A percentile compares a stretch with the other conserved stretches of the same genome.
Conservation (phyloP, 1,140 invertebrate species). For the Drosophila auraria region DNA sequence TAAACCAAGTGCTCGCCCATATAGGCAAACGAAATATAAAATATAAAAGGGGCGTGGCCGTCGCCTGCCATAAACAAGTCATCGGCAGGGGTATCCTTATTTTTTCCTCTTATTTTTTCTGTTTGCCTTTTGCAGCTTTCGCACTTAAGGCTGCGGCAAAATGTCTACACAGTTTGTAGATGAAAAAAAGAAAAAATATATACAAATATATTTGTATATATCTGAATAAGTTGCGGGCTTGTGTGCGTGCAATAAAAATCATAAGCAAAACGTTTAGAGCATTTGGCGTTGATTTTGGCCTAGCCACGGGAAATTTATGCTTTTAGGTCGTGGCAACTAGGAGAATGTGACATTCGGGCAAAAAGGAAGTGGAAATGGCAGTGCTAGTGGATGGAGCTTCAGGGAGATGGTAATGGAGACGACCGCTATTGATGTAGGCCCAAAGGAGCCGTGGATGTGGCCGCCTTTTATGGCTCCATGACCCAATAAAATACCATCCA, state of each 20-base stretch:
- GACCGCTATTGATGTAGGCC: slow-evolving; percentile 43
- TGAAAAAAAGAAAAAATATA: slow-evolving; percentile 8
- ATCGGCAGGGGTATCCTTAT: slow-evolving; percentile 44
- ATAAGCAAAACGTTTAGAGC: slow-evolving; percentile 69
- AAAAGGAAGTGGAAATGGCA: slow-evolving; percentile 18
- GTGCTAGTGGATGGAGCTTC: slow-evolving; percentile 2
- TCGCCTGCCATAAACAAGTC: slow-evolving; percentile 60
- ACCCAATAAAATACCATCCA: slow-evolving; percentile 57
- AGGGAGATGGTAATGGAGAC: slow-evolving; percentile 19
- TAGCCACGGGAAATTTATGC: slow-evolving; percentile 69
- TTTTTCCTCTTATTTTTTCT: slow-evolving; percentile 6
- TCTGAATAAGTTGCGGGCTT: slow-evolving; percentile 16
- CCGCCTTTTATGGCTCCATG: slow-evolving; percentile 53
- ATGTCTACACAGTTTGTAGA: slow-evolving; percentile 32
- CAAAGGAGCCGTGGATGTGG: slow-evolving; percentile 27
- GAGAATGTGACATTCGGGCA: slow-evolving; percentile 40
- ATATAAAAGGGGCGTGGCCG: slow-evolving; percentile 48
- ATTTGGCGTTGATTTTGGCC: slow-evolving; percentile 70
- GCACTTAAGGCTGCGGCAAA: slow-evolving; percentile 54
- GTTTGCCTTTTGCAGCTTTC: slow-evolving; percentile 22
- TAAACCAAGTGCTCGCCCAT: slow-evolving; percentile 51
- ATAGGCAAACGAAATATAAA: slow-evolving; percentile 9
- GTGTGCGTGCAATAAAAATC: slow-evolving; percentile 74
- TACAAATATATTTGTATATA: slow-evolving; percentile 7
- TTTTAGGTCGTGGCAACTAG: slow-evolving; percentile 61